A percentile compares a stretch with the other conserved stretches of the same genome.
These are phyloP conservation scores for Microplitis deprimator DNA, from an alignment of 2,888 invertebrate genomes.

Conservation along the genomic window DNA sequence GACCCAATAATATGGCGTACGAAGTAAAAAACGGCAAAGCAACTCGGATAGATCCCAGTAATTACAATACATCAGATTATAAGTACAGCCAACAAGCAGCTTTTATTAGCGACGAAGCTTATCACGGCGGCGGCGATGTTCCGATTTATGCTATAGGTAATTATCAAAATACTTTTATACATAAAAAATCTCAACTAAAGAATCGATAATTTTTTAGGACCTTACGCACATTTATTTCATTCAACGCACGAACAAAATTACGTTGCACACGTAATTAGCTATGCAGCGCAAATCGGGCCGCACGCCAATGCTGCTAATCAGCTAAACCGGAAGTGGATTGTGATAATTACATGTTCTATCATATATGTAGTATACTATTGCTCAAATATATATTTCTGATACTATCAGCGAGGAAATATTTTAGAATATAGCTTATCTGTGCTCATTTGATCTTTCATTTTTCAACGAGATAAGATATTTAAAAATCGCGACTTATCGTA, in stretches of 20 bases:
- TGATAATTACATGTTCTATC: conserved; percentile 17
- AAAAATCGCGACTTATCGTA: too few relatives aligned
- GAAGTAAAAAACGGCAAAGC: conserved; percentile 72
- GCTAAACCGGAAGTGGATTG: conserved; percentile 30
- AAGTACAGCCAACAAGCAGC: conserved; percentile 83
- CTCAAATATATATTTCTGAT: background rate
- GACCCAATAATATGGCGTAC: conserved; percentile 76
- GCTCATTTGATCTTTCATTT: background rate
- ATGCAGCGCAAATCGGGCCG: conserved; percentile 83
- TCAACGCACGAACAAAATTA: conserved; percentile 93
- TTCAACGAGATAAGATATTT: background rate
- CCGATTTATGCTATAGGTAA: conserved; percentile 85
- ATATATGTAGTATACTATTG: background rate
- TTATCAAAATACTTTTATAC: conserved; percentile 29
- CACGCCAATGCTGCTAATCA: conserved; percentile 45
- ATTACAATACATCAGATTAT: conserved; percentile 75
- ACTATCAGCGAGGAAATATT: background rate
- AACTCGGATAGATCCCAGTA: conserved; percentile 76
- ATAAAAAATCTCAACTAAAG: conserved; percentile 2
- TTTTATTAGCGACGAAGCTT: conserved; percentile 81
- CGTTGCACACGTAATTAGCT: conserved; percentile 87
- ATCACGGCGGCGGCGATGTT: conserved; percentile 90
- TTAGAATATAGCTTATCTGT: conserved; percentile 2
- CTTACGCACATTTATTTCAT: conserved; percentile 90
- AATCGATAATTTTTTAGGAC: conserved; percentile 75